These are phyloP conservation scores for Salpingus planirostris DNA, from an alignment of 2,888 invertebrate genomes.

Conservation along the genomic window DNA sequence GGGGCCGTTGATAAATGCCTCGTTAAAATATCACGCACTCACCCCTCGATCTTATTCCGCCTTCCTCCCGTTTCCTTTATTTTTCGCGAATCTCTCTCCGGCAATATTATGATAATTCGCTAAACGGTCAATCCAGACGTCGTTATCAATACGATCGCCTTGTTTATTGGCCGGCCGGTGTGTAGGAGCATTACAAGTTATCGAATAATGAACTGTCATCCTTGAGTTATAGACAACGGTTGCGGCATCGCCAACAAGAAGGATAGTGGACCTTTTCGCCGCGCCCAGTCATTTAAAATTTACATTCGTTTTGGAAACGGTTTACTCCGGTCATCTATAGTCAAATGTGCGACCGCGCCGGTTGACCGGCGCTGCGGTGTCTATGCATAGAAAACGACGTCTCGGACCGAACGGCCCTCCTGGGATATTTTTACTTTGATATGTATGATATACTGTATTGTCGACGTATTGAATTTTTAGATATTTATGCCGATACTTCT, in stretches of 20 bases:
- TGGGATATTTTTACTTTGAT: constrained; percentile 38
- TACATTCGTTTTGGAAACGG: constrained; percentile 39
- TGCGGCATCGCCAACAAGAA: constrained; percentile 19
- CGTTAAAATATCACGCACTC: too few species aligned
- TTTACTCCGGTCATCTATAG: constrained; percentile 43
- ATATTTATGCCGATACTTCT: constrained; percentile 27
- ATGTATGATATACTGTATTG: constrained; percentile 41
- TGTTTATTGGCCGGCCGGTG: constrained; percentile 25
- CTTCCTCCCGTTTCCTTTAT: too few species aligned
- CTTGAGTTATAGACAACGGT: constrained; percentile 36
- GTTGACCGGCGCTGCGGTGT: constrained; percentile 40
- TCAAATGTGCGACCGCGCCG: constrained; percentile 41
- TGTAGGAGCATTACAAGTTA: constrained; percentile 37
- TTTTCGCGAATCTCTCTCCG: too few species aligned
- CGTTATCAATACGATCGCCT: constrained; percentile 24
- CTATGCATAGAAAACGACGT: constrained; percentile 38
- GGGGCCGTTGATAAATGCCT: too few species aligned
- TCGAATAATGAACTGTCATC: constrained; percentile 39
- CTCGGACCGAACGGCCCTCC: constrained; percentile 35
- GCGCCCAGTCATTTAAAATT: constrained; percentile 36
- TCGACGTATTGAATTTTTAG: constrained; percentile 36
- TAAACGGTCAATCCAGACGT: constrained; percentile 23
- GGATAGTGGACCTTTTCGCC: constrained; percentile 24
- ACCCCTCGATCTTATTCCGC: too few species aligned
- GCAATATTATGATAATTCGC: too few species aligned